Evolutionary conservation across 2,113 vertebrate genomes (phyloP), one percentile per base, ranked within the genome.

Genomic region (Pangasianodon hypophthalmus): DNA sequence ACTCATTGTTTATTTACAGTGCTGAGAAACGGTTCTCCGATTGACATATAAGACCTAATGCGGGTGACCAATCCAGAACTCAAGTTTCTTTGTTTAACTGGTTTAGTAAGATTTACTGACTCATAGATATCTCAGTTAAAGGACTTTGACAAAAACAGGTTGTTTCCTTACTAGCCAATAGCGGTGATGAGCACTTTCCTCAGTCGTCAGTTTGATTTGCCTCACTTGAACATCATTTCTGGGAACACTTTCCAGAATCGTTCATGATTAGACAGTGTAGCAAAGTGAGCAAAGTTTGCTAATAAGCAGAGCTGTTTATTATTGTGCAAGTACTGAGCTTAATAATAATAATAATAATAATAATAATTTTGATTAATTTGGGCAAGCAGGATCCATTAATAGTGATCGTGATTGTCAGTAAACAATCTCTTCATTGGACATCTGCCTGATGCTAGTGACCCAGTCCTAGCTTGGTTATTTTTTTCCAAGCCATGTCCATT

Each of bases 1-100:
- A 88, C 77, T 87, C 91, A 71, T 19, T 79, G 58, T 90, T 88
- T 90, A 88, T 88, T 91, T 88, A 84, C 48, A 7, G 67, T 80
- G 77, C 67, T 56, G 29, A 86, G 37, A 80, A 64, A 87, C 29
- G 13, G 29, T 85, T 75, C 73, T 58, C 82, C 14, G 21, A 75
- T 32, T 24, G 84, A 64, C 32, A 29, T 18, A 46, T 18, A 0
- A 26, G 58, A 32, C 62, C n/a, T 81, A 56, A 29, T 64, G 67
- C 18, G 48, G 29, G 46, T 73, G 84, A 41, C 37, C 37, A 37
- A 69, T 71, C 80, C 62, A n/a, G 60, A 73, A 44, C 50, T 88
- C 73, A 58, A 4, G 46, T 67, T 48, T 80, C 58, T 85, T 50
- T 46, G 24, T 84, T 84, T 44, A 64, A 37, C n/a, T 54, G 56